Evolutionary conservation across 2,888 invertebrate species (phyloP).

Genomic region (Cantharis rustica): DNA sequence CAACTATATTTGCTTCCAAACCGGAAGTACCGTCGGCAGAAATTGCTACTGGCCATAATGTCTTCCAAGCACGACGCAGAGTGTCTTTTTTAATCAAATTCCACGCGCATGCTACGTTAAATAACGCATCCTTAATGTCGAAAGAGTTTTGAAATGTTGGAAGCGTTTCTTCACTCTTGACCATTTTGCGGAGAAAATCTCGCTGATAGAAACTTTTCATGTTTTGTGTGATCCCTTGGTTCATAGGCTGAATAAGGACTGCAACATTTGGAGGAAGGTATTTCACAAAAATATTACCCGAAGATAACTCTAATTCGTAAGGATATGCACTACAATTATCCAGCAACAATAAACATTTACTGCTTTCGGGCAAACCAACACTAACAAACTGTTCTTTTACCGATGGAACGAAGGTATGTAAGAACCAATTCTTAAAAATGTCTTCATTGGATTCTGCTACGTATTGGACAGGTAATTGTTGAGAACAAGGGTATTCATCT

Average conservation of each 20-base stretch:
- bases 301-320: background rate
- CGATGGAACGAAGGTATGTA: conserved; percentile 8
- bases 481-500: background rate
- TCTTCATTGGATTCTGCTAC: conserved; percentile 4
- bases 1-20: background rate
- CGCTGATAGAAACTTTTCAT: background rate
- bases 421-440: conserved; percentile 13
- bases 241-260: background rate
- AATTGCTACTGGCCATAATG: background rate
- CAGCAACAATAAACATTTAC: conserved; percentile 16
- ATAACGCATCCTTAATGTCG: background rate
- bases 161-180: background rate
- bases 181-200: background rate
- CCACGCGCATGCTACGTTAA: background rate
- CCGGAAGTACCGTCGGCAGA: background rate
- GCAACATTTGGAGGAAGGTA: conserved; percentile 4
- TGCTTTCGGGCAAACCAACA: background rate
- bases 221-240: background rate
- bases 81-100: background rate
- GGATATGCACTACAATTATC: background rate
- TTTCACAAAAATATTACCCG: background rate
- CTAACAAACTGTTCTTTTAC: conserved; percentile 2
- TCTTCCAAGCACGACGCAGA: background rate
- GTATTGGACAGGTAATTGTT: conserved; percentile 17
- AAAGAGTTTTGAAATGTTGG: background rate